A percentile compares a stretch with the other conserved stretches of the same genome.
These are phyloP conservation scores for Typhlichthys eigenmanni DNA, from an alignment of 2,797 vertebrate genomes.

Conservation along the genomic window DNA sequence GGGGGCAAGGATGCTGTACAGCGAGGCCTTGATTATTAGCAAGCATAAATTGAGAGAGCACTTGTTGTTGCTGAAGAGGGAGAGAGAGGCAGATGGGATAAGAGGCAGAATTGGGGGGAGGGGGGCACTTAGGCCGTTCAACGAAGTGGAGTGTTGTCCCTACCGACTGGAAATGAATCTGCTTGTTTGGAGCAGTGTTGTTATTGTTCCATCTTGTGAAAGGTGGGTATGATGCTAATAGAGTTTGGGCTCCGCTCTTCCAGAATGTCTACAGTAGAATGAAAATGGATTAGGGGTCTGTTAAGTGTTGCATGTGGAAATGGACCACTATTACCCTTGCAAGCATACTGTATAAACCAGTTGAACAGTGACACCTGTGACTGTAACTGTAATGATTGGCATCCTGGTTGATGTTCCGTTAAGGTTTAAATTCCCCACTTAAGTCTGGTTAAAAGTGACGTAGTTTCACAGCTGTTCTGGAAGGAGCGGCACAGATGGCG, in stretches of 20 bases:
- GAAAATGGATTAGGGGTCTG: constrained; percentile 21
- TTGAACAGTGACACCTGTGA: constrained; percentile 22
- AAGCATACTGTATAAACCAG: constrained; percentile 19
- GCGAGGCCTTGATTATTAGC: constrained; percentile 28
- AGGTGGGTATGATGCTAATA: constrained; percentile 11
- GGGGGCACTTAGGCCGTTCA: constrained; percentile 29
- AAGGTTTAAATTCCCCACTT: constrained; percentile 9
- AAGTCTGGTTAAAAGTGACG: constrained; percentile 30
- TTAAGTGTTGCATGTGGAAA: constrained; percentile 34
- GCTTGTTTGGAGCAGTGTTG: no score
- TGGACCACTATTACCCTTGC: constrained; percentile 36
- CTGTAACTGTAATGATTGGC: constrained; percentile 1
- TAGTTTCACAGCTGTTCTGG: constrained; percentile 21
- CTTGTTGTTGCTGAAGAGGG: constrained; percentile 25
- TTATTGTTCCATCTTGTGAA: constrained; percentile 11
- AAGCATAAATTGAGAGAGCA: constrained; percentile 19
- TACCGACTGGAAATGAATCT: neutral
- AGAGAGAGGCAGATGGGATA: constrained; percentile 19
- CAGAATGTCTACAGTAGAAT: constrained; percentile 19
- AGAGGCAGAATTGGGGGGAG: constrained; percentile 1
- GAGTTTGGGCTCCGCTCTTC: constrained; percentile 10
- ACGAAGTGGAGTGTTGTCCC: constrained; percentile 41
- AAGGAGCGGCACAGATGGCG: constrained; percentile 36
- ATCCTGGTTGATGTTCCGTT: neutral
- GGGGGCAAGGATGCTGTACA: constrained; percentile 42